phyloP scores from a whole-genome alignment of 2,113 vertebrate species.

The Felis chaus region DNA sequence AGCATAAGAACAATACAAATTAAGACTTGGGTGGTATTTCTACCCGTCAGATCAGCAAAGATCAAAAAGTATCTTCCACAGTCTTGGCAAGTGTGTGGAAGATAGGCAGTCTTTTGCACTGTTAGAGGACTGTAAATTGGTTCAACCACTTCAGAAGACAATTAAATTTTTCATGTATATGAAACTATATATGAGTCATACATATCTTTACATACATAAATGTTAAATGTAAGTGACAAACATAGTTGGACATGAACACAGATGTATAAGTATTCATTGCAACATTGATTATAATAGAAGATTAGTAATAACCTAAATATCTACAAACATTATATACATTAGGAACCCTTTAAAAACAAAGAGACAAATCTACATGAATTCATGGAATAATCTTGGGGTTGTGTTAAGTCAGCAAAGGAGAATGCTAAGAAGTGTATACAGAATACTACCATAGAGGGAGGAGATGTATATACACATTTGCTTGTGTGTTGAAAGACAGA shows the following conservation, averaged over 20 bases:
- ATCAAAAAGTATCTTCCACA: neutral
- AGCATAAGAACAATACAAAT: neutral
- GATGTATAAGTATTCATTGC: neutral
- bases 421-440: neutral
- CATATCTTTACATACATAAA: neutral
- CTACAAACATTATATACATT: neutral
- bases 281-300: neutral
- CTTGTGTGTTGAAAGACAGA: neutral
- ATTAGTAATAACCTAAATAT: neutral
- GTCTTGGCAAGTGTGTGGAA: neutral
- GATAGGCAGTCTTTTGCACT: neutral
- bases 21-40: neutral
- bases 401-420: neutral
- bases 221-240: neutral
- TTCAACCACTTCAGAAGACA: neutral
- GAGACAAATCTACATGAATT: neutral
- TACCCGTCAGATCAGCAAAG: neutral
- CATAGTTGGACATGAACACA: conserved; percentile 6
- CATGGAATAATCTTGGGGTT: neutral
- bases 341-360: neutral
- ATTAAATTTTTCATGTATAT: neutral
- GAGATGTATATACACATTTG: too few species aligned
- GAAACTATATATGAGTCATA: neutral
- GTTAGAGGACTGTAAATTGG: neutral
- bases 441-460: neutral